Base-by-base conservation (phyloP, 2,113 vertebrate species). In the Salvelinus fontinalis region DNA sequence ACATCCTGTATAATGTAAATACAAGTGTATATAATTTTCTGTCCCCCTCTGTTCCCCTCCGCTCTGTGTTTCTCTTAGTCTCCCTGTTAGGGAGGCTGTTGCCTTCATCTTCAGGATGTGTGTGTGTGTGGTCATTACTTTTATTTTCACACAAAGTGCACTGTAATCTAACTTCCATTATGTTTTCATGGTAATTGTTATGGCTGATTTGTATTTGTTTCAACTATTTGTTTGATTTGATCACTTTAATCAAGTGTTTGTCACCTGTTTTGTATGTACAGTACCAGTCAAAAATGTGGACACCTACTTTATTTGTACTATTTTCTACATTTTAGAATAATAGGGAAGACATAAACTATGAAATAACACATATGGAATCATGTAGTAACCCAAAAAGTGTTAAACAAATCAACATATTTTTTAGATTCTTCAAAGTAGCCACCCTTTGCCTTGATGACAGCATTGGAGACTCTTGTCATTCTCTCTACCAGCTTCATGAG, bases 91-190 rank as follows among this genome's bases (percentile, higher is more conserved):
- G 78, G 66, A 71, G 86, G 87, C 84, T 77, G 60, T 12, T 89
- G 90, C 92, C 91, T 92, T 92, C 85, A 85, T 92, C 80, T 88
- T 86, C 82, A 78, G 76, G 77, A 71, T 82, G 70, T 77, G 79
- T 90, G 85, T 27, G 65, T 27, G 65, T 31, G 48, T 74, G 57
- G 51, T 70, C 68, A 75, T 77, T 26, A 29, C 34, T 54, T 59
- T 69, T 62, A 22, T 79, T 90, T 87, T 81, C 86, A 91, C 88
- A 91, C 90, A 89, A 92, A 93, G 88, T 92, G 92, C 93, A 93
- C 91, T 93, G 91, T 93, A 88, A 88, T 89, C 85, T 79, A 44
- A 11, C 39, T 44, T 44, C 39, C 39, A 44, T 44, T 44, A 44
- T 3, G 39, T 44, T 44, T 44, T 44, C 39, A 44, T 44, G 39